Evolutionary conservation across 2,888 invertebrate species (phyloP).

Genomic region (Heliconius aoede): DNA sequence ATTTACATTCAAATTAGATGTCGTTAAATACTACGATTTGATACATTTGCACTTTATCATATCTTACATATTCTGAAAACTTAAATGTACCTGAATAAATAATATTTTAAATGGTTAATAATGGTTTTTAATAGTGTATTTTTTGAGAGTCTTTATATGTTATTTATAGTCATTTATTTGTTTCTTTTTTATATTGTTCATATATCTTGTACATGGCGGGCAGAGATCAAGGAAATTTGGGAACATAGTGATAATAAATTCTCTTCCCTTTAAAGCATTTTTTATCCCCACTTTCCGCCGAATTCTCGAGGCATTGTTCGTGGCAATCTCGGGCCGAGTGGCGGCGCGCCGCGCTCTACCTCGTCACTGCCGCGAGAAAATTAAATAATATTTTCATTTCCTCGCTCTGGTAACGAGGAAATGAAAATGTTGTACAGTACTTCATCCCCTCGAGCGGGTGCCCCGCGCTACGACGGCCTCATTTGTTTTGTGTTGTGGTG

Average conservation of each 20-base stretch:
- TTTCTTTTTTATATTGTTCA: neutral
- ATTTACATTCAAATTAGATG: too few species aligned
- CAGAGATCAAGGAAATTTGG: neutral
- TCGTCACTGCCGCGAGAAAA: too few species aligned
- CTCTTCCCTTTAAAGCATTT: too few species aligned
- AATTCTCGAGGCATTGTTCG: too few species aligned
- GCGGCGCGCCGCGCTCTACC: too few species aligned
- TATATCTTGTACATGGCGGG: neutral
- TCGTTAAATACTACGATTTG: neutral
- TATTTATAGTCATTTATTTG: neutral
- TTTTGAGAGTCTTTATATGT: neutral
- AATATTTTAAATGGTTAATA: constrained; percentile 6
- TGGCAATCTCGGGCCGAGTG: too few species aligned
- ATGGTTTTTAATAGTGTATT: neutral
- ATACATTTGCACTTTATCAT: neutral
- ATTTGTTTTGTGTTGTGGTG: neutral
- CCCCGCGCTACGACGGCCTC: too few species aligned
- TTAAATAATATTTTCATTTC: neutral
- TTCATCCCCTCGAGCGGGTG: too few species aligned
- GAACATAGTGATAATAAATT: too few species aligned
- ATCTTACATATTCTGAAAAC: neutral
- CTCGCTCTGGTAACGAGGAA: too few species aligned
- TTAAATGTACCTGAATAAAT: constrained; percentile 11
- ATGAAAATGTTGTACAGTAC: too few species aligned
- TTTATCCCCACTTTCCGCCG: too few species aligned